phyloP scores from a whole-genome alignment of 2,113 vertebrate species.

The Ptilorrhoa leucosticta region DNA sequence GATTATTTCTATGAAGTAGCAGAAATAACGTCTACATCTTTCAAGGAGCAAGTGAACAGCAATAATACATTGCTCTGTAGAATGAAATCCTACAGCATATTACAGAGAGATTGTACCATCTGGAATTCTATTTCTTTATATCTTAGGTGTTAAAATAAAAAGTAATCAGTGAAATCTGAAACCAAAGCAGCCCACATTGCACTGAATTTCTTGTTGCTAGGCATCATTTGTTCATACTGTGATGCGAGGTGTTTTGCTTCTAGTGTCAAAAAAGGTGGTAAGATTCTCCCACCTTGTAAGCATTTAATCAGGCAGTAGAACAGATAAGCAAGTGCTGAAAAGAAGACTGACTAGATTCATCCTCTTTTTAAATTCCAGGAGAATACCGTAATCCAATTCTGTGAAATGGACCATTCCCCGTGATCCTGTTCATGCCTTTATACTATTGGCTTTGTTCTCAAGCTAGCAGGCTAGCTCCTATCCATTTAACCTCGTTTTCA shows the following conservation, averaged over 20 bases:
- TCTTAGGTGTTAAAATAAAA: neutral
- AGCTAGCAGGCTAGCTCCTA: neutral
- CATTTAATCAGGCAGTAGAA: neutral
- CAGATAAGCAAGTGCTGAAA: neutral
- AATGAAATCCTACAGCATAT: neutral
- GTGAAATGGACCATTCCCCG: fast-evolving
- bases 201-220: neutral
- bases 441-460: neutral
- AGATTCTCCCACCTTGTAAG: neutral
- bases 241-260: neutral
- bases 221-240: neutral
- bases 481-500: neutral
- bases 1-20: neutral
- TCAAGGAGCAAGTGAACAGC: neutral
- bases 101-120: neutral
- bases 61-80: neutral
- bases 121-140: neutral
- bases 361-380: neutral
- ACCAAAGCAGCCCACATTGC: neutral
- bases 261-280: neutral
- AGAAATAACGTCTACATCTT: neutral
- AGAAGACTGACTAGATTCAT: neutral
- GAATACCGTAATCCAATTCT: neutral
- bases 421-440: neutral
- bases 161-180: neutral